A percentile compares a stretch with the other conserved stretches of the same genome.
These are phyloP conservation scores for Melanotaenia parkinsoni DNA, from an alignment of 2,797 vertebrate species.

Conservation along the genomic window DNA sequence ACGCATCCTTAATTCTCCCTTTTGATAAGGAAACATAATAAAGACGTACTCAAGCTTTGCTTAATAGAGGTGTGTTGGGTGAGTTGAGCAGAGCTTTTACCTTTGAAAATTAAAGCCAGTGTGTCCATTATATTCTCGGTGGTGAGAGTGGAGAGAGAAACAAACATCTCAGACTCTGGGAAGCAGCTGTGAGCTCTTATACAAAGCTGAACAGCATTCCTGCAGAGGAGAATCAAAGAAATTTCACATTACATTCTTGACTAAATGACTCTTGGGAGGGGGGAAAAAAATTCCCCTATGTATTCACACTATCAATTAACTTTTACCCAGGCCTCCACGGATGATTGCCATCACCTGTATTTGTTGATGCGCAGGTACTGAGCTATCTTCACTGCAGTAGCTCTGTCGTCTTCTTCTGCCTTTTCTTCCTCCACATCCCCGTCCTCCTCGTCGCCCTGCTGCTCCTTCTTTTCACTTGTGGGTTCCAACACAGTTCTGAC, in stretches of 20 bases:
- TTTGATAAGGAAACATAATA: not conserved
- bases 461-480: constrained; percentile 54
- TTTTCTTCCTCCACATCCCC: constrained; percentile 53
- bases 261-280: constrained; percentile 15
- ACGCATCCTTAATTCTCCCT: not conserved
- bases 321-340: constrained; percentile 3
- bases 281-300: not conserved
- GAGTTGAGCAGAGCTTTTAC: constrained; percentile 71
- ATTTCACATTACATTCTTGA: constrained; percentile 14
- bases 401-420: constrained; percentile 73
- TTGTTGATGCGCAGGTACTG: constrained; percentile 88
- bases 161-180: constrained; percentile 85
- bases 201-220: constrained; percentile 87
- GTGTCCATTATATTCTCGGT: constrained; percentile 79
- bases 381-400: constrained; percentile 81
- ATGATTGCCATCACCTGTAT: constrained; percentile 86
- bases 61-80: not conserved
- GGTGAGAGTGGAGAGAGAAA: constrained; percentile 66
- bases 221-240: constrained; percentile 54
- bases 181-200: constrained; percentile 81
- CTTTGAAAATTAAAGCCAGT: constrained; percentile 88
- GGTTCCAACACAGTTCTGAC: constrained; percentile 80
- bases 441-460: constrained; percentile 63
- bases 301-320: constrained; percentile 8
- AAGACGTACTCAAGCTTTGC: constrained; percentile 6